phyloP scores from a whole-genome alignment of 1,140 invertebrate genomes.

The Cepaea nemoralis region DNA sequence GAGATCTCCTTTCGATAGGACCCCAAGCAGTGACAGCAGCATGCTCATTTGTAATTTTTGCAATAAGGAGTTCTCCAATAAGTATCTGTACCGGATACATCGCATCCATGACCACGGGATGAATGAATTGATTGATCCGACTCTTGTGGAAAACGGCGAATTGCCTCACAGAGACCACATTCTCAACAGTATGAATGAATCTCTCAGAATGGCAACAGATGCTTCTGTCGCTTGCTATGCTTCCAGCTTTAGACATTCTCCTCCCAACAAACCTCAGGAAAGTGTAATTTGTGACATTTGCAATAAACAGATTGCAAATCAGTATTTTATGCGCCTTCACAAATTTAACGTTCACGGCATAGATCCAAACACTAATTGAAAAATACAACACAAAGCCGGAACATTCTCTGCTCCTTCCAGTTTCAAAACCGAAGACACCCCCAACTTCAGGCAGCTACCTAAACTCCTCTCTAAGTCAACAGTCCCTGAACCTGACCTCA shows the following conservation, averaged over 20 bases:
- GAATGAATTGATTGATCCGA: conserved; percentile 52
- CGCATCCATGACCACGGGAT: conserved; percentile 67
- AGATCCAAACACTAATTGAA: conserved; percentile 45
- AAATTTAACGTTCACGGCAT: conserved; percentile 99
- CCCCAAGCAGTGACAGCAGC: background rate
- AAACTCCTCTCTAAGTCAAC: conserved; percentile 9
- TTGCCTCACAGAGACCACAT: conserved; percentile 44
- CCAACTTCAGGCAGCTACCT: conserved; percentile 26
- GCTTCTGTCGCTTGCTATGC: conserved; percentile 40
- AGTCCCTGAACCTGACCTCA: conserved; percentile 39
- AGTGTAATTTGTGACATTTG: conserved; percentile 94
- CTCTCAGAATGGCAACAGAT: conserved; percentile 46
- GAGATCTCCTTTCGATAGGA: background rate
- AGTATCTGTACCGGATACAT: conserved; percentile 67
- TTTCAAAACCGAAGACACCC: conserved; percentile 30
- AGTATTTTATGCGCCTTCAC: conserved; percentile 99
- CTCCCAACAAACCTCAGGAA: conserved; percentile 56
- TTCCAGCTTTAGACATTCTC: conserved; percentile 13
- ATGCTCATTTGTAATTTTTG: conserved; percentile 63
- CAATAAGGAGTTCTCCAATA: conserved; percentile 67
- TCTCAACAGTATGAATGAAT: conserved; percentile 46
- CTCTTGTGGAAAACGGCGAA: conserved; percentile 48
- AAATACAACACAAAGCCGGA: conserved; percentile 25
- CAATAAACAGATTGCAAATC: conserved; percentile 98
- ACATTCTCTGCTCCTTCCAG: background rate